Evolutionary conservation across 1,140 invertebrate genomes (phyloP).

Genomic region (Branchinecta lynchi): DNA sequence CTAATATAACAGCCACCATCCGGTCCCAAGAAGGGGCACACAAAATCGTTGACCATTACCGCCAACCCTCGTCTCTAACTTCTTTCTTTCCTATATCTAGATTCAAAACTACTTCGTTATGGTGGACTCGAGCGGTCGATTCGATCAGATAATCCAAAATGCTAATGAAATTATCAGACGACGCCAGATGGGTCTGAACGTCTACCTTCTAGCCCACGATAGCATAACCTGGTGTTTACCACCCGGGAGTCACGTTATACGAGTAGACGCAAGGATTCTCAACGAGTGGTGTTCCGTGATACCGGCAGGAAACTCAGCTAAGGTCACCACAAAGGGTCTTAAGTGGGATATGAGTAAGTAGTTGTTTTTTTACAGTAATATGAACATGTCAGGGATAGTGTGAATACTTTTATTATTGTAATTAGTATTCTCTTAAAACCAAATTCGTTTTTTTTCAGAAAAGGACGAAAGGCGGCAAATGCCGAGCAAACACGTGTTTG

Average conservation of each 20-base stretch:
- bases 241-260: not conserved
- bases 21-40: no score
- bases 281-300: not conserved
- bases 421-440: no score
- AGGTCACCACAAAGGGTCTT: not conserved
- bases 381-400: no score
- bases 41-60: no score
- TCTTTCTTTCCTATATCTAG: not conserved
- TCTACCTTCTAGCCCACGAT: not conserved
- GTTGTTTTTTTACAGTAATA: not conserved
- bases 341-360: constrained; percentile 9
- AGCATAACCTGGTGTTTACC: not conserved
- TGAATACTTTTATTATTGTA: no score
- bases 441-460: no score
- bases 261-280: not conserved
- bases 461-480: no score
- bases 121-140: not conserved
- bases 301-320: not conserved
- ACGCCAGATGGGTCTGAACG: not conserved
- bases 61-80: no score
- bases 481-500: no score
- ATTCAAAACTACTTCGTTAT: not conserved
- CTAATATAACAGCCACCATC: no score
- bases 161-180: not conserved
- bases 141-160: not conserved